Evolutionary conservation across 2,797 vertebrate species (phyloP).

Genomic region (Danio tinwini): DNA sequence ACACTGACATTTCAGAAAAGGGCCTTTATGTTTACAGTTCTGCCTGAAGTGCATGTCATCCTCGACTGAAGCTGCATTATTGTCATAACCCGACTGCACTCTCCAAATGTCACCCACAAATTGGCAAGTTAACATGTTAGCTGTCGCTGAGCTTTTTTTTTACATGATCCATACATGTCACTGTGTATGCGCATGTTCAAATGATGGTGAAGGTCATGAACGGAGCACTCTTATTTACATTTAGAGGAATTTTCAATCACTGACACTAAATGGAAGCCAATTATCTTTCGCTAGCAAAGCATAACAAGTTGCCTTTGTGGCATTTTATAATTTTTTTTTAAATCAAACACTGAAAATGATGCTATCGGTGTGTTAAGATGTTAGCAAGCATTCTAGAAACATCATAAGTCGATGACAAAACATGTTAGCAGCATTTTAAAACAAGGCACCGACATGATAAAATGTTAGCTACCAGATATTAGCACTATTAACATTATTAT

Average conservation of each 20-base stretch:
- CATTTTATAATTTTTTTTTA: too few relatives aligned
- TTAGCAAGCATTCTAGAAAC: too few relatives aligned
- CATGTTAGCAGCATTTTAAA: too few relatives aligned
- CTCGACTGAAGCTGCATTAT: neutral
- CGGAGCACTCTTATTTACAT: neutral
- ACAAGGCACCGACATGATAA: too few relatives aligned
- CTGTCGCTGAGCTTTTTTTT: neutral
- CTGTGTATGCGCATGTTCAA: neutral
- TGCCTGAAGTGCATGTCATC: neutral
- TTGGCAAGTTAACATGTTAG: neutral
- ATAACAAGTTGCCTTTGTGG: too few relatives aligned
- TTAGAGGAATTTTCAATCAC: slow-evolving; percentile 1
- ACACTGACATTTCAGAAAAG: slow-evolving; percentile 29
- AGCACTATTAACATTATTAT: too few relatives aligned
- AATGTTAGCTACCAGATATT: too few relatives aligned
- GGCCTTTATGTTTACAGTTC: slow-evolving; percentile 9
- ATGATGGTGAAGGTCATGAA: neutral
- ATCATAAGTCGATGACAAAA: too few relatives aligned
- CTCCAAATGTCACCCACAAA: slow-evolving; percentile 26
- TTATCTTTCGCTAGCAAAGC: too few relatives aligned
- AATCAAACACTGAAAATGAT: too few relatives aligned
- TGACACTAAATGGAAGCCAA: neutral
- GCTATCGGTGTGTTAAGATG: too few relatives aligned
- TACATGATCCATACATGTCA: slow-evolving; percentile 5
- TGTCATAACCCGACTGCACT: slow-evolving; percentile 3